Base-by-base conservation (phyloP, 2,113 vertebrate genomes). In the Myiozetetes cayanensis region DNA sequence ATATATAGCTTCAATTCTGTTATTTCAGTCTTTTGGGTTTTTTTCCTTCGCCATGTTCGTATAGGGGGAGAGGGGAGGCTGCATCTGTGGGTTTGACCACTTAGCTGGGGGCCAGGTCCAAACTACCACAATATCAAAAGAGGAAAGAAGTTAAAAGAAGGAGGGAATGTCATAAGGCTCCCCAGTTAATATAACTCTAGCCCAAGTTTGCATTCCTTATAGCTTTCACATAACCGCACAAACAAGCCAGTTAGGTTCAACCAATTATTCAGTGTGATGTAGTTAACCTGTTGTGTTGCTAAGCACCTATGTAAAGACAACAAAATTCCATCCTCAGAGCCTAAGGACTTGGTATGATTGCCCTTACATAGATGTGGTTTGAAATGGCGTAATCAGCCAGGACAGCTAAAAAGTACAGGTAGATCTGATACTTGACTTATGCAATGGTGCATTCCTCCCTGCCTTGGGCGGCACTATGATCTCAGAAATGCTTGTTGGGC, bases 311-410 rank as follows among this genome's bases (percentile, higher is more conserved):
- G 30, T 68, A 71, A 71, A 73, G 12, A 25, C 21, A 91, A 47
- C 23, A 28, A 15, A 47, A 70, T 55, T 13, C 20, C 28, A 65
- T 14, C 10, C 25, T 63, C 24, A 37, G 62, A 90, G 25, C 14
- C 37, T 46, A 3, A 0, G 25, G 37, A 2, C 17, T 88, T 71
- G 10, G 0, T 39, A 21, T 21, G 4, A 8, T 25, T 82, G 24
- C 39, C 25, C 11, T 59, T 46, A 28, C 7, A 12, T 4, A 53
- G 44, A 23, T 25, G 43, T 13, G 43, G 35, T 52, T 79, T 86
- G 30, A 67, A 76, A 59, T 53, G 12, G 14, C 52, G 21, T 24
- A 30, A 21, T 74, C 24, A 75, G 31, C 43, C n/a, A 50, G 35
- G 28, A n/a, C 9, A 74, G 9, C 19, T 52, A 28, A 24, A 61